Base-by-base conservation (phyloP, 1,140 invertebrate genomes). In the Drosophila pectinifera region DNA sequence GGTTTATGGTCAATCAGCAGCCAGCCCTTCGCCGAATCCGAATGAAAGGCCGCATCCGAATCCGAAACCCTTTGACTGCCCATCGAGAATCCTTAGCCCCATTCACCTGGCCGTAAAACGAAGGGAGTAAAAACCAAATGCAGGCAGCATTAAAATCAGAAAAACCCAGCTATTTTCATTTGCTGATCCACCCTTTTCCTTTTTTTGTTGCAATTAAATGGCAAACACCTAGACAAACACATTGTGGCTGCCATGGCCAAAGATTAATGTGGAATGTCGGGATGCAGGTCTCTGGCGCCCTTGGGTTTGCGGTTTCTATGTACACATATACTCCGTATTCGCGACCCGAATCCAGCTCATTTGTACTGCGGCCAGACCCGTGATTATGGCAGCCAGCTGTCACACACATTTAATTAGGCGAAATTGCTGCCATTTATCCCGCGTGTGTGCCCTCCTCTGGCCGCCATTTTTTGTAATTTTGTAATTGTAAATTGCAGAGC, bases 1-100 rank as follows among this genome's bases (percentile, higher is more conserved):
- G 57, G 74, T 86, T 86, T 86, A 86, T 88, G 83, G 83, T 79
- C 83, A 82, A 86, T 86, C 81, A 86, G 80, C 56, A 46, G 78
- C 48, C 8, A 10, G 62, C 83, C 65, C 88, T 70, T 86, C 65
- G 75, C 79, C 70, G 49, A 53, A 53, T 53, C 13, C 48, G 16
- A 28, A 49, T 11, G 16, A 26, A 31, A 49, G 31, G 48, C 48
- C 49, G 2, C 49, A 36, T 22, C 49, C 39, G 26, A 59, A 56
- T 61, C 48, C 69, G 82, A 81, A 83, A 69, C 75, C 83, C 62
- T 72, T 83, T 58, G 69, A 86, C 62, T 86, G 82, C 62, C 65
- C 82, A 75, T 82, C 77, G 64, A 62, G 61, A 78, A 82, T 86
- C 74, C 73, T 70, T 72, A 39, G 45, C 16, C 55, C 34, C 64